Evolutionary conservation across 2,888 invertebrate species (phyloP), one percentile per base, ranked within the genome.

Genomic region (Cantharis rufa): DNA sequence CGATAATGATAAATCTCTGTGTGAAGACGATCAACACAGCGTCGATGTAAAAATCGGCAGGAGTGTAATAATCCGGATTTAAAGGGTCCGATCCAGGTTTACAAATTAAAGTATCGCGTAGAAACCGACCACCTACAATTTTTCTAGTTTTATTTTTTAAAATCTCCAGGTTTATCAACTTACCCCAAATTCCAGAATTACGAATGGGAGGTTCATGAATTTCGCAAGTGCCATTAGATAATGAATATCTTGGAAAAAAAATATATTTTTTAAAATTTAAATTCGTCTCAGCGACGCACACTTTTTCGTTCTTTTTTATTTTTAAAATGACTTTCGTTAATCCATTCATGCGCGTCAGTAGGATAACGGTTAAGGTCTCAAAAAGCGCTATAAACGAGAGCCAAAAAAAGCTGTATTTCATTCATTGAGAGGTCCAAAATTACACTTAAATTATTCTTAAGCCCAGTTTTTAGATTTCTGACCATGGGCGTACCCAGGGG

Each of bases 31-130:
- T 92, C 63, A 96, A 89, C 76, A 91, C 89, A 0, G 93, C 93
- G 9, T 96, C 96, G 78, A 96, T 93, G 85, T 90, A 93, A 85
- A 97, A 94, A 88, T 94, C 95, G 32, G 92, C 92, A 0, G 96
- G 94, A 0, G 93, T 93, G 83, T 93, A 96, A 86, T 93, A 95
- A 3, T 91, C 90, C 0, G 95, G 95, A 83, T 93, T 91, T 83
- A 94, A 92, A 2, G 91, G 92, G 81, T 92, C 90, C 0, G 92
- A 91, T 0, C 91, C 92, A 0, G 95, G 94, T 80, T 94, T 94
- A 15, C 92, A 90, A 27, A 96, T 85, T 15, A 91, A 88, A 82
- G 90, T 92, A 61, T 92, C 86, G 80, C 91, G 91, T 69, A 96
- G 89, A 88, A 96, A 97, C 84, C 91, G 92, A 0, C 96, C 96